A percentile compares a stretch with the other conserved stretches of the same genome.
These are phyloP conservation scores for Macaria notata DNA, from an alignment of 2,888 invertebrate genomes.

Conservation along the genomic window DNA sequence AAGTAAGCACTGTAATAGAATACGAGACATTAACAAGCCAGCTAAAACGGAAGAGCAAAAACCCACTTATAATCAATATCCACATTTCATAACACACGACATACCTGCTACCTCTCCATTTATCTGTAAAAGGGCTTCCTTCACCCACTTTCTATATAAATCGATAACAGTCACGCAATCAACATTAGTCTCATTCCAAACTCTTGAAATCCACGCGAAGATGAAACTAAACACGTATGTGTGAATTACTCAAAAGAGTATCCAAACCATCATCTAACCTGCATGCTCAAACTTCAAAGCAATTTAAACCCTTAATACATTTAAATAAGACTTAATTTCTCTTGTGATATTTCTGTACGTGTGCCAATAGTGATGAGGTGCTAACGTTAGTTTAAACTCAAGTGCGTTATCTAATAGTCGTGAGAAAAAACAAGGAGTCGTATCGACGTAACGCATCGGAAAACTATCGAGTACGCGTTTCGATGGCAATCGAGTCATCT, in stretches of 20 bases:
- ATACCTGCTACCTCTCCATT: slow-evolving; percentile 8
- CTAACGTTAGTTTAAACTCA: slow-evolving; percentile 5
- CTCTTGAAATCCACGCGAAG: slow-evolving; percentile 26
- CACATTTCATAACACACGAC: too few species aligned
- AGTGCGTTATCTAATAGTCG: slow-evolving; percentile 48
- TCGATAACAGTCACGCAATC: slow-evolving; percentile 29
- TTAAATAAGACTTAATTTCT: not conserved
- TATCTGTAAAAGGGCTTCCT: slow-evolving; percentile 12
- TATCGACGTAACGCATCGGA: slow-evolving; percentile 42
- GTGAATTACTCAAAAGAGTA: slow-evolving; percentile 29
- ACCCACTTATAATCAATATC: too few species aligned
- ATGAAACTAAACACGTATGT: slow-evolving; percentile 29
- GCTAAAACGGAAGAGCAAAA: too few species aligned
- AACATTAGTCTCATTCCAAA: slow-evolving; percentile 34
- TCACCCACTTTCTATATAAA: slow-evolving; percentile 18
- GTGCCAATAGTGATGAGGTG: slow-evolving; percentile 1
- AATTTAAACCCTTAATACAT: slow-evolving; percentile 7
- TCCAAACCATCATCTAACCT: slow-evolving; percentile 9
- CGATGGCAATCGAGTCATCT: slow-evolving; percentile 34
- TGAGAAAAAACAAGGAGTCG: slow-evolving; percentile 52
- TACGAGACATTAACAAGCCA: too few species aligned
- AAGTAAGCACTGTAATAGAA: too few species aligned
- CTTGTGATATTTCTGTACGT: not conserved
- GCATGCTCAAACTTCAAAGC: not conserved
- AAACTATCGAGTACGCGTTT: slow-evolving; percentile 34